Conservation (phyloP, 1,140 invertebrate genomes). For the Neodiprion pinetum region DNA sequence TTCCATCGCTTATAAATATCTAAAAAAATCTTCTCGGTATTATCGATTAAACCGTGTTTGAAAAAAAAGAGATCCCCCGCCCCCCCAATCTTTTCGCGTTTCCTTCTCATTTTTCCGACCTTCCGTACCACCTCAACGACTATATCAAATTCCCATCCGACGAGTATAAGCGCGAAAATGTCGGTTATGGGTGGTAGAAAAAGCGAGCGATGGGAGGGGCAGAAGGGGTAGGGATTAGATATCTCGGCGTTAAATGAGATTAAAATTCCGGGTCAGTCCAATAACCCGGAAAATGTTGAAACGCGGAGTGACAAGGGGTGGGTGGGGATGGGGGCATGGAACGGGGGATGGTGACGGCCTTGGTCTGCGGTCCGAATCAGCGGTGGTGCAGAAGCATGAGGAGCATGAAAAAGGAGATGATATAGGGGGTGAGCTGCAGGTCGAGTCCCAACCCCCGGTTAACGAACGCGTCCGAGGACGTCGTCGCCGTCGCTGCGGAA, state of each 20-base stretch:
- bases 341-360: neutral
- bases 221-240: neutral
- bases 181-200: neutral
- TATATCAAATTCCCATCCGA: too few species aligned
- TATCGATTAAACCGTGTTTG: constrained; percentile 6
- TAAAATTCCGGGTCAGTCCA: constrained; percentile 48
- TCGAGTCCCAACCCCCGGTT: neutral
- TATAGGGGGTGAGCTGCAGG: too few species aligned
- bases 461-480: neutral
- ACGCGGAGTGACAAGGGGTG: neutral
- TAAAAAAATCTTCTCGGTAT: constrained; percentile 7
- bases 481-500: neutral
- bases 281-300: constrained; percentile 27
- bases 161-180: neutral
- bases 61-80: neutral
- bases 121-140: neutral
- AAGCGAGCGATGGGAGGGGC: neutral
- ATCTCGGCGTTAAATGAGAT: constrained; percentile 25
- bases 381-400: neutral
- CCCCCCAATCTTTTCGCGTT: neutral
- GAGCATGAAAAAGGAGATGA: too few species aligned
- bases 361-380: neutral
- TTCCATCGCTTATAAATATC: neutral
- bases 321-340: too few species aligned
- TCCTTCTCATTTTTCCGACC: neutral